Percentiles rank a stretch among this genome's conserved stretches.
These are phyloP conservation scores for Dendropsophus ebraccatus DNA, from an alignment of 2,113 vertebrate genomes.

Conservation along the genomic window DNA sequence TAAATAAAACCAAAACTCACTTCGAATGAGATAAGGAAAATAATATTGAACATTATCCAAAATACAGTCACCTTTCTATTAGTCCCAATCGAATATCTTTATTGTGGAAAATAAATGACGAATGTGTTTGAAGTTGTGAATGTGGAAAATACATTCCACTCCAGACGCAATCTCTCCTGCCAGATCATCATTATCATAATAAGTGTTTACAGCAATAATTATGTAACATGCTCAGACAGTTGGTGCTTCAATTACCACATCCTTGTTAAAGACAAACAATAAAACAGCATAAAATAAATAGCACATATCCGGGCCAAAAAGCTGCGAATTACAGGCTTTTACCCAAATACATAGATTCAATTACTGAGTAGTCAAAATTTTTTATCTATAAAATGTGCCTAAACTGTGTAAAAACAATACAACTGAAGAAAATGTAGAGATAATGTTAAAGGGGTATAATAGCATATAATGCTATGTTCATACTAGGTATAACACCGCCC, in stretches of 20 bases:
- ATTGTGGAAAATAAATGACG: background rate
- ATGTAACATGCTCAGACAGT: slow-evolving; percentile 7
- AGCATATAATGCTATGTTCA: too few species aligned
- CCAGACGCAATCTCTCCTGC: slow-evolving; percentile 3
- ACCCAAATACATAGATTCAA: background rate
- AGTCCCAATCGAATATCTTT: background rate
- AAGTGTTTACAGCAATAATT: background rate
- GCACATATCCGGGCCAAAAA: background rate
- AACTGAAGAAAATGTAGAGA: background rate
- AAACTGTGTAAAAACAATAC: background rate
- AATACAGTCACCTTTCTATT: background rate
- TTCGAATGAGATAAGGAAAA: background rate
- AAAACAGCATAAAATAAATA: background rate
- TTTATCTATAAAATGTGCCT: background rate
- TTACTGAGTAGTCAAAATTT: background rate
- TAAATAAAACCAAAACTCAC: background rate
- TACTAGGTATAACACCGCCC: too few species aligned
- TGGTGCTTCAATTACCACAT: background rate
- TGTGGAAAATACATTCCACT: background rate
- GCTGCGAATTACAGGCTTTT: background rate
- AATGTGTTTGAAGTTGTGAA: background rate
- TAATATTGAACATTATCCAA: background rate
- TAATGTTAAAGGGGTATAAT: too few species aligned
- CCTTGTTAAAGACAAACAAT: slow-evolving; percentile 2
- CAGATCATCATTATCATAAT: slow-evolving; percentile 12